A percentile compares a stretch with the other conserved stretches of the same genome.
These are phyloP conservation scores for Acronicta leporina DNA, from an alignment of 2,888 invertebrate genomes.

Conservation along the genomic window DNA sequence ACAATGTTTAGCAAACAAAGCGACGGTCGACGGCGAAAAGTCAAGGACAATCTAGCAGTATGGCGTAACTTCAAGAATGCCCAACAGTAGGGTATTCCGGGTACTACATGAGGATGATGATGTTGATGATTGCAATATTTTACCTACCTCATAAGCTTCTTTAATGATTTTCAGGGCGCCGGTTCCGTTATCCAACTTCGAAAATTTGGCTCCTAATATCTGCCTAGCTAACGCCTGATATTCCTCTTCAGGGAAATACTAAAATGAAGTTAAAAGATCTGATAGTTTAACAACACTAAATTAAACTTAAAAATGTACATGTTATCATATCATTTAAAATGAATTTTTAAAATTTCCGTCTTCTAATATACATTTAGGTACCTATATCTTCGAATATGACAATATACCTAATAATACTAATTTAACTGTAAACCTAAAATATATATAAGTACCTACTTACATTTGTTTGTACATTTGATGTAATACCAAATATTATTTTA, in stretches of 20 bases:
- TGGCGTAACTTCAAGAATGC: too few species aligned
- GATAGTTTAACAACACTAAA: too few species aligned
- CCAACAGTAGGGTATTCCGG: too few species aligned
- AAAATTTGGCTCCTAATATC: constrained; percentile 92
- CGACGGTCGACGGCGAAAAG: not conserved
- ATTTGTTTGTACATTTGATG: constrained; percentile 58
- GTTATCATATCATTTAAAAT: too few species aligned
- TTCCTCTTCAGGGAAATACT: constrained; percentile 48
- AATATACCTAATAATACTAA: too few species aligned
- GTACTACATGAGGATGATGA: not conserved
- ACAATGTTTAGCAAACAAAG: too few species aligned
- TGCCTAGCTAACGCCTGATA: constrained; percentile 89
- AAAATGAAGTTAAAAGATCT: not conserved
- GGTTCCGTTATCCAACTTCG: constrained; percentile 70
- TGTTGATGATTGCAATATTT: not conserved
- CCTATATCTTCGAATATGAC: too few species aligned
- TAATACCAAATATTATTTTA: constrained; percentile 94
- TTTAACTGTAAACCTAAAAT: too few species aligned
- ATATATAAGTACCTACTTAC: constrained; percentile 41
- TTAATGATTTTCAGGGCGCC: constrained; percentile 92
- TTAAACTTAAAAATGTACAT: too few species aligned
- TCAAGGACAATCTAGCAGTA: too few species aligned
- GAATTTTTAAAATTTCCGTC: too few species aligned
- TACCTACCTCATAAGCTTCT: constrained; percentile 91
- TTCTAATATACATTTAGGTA: too few species aligned